These are phyloP conservation scores for Pantherophis vulpinus DNA, from an alignment of 2,797 vertebrate species.

Conservation along the genomic window DNA sequence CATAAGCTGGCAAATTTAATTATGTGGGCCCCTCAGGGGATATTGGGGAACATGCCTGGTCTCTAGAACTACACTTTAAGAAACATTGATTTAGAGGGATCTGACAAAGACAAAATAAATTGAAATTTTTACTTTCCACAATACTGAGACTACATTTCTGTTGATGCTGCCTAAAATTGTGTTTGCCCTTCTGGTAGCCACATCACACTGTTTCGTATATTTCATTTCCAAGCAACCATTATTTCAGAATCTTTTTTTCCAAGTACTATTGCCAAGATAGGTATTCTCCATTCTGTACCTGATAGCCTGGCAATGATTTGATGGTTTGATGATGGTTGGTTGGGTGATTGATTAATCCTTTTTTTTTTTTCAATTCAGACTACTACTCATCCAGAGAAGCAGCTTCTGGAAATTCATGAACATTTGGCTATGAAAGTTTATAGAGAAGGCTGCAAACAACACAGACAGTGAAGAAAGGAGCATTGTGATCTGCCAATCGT, in stretches of 20 bases:
- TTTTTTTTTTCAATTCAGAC: neutral
- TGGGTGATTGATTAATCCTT: neutral
- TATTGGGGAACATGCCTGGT: neutral
- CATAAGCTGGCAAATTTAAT: neutral
- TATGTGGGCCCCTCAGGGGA: neutral
- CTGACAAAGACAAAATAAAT: neutral
- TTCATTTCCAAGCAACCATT: neutral
- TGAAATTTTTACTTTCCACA: neutral
- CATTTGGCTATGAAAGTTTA: neutral
- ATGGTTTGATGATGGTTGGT: neutral
- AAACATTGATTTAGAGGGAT: neutral
- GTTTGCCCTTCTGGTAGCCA: neutral
- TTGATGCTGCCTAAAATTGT: neutral
- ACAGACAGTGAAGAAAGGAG: neutral
- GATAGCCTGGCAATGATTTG: neutral
- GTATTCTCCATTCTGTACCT: neutral
- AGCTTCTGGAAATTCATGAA: neutral
- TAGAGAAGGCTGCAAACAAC: neutral
- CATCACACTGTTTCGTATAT: neutral
- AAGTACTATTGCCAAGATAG: neutral
- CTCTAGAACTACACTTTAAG: neutral
- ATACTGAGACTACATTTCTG: neutral
- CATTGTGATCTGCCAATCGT: neutral
- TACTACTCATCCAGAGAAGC: neutral
- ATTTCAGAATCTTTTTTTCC: neutral